Evolutionary conservation across 2,113 vertebrate species (phyloP).

Genomic region (Rhabdornis inornatus): DNA sequence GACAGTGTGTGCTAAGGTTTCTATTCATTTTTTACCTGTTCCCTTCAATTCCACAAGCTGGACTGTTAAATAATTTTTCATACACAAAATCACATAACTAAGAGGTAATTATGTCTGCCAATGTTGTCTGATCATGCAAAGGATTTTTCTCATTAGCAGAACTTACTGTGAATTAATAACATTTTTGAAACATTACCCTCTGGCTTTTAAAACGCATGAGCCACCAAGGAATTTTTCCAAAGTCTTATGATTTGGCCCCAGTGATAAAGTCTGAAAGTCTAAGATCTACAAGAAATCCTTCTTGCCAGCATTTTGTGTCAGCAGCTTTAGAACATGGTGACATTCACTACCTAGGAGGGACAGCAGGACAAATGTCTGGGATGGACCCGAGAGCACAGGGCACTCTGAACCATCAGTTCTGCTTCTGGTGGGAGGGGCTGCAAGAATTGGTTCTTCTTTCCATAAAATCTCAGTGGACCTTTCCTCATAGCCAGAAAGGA

Average conservation of each 20-base stretch:
- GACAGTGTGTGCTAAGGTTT: not conserved
- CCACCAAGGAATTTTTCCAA: not conserved
- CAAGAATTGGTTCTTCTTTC: not conserved
- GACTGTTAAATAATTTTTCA: not conserved
- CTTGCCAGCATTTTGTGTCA: not conserved
- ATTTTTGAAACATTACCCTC: not conserved
- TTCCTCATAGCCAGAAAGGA: not conserved
- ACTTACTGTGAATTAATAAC: not conserved
- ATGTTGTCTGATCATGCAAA: not conserved
- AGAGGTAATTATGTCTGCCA: not conserved
- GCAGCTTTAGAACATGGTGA: not conserved
- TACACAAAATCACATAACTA: not conserved
- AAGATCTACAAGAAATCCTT: not conserved
- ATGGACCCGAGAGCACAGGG: not conserved
- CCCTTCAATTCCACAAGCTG: not conserved
- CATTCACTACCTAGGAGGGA: not conserved
- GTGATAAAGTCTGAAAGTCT: not conserved
- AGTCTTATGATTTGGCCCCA: not conserved
- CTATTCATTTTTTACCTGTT: not conserved
- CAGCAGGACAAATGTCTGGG: not conserved
- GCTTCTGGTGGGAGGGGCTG: not conserved
- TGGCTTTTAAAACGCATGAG: not conserved
- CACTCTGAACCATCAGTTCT: not conserved
- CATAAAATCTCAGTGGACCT: not conserved
- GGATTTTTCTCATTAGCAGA: not conserved